These are phyloP conservation scores for Zaprionus inermis DNA, from an alignment of 1,140 invertebrate genomes.

Conservation along the genomic window DNA sequence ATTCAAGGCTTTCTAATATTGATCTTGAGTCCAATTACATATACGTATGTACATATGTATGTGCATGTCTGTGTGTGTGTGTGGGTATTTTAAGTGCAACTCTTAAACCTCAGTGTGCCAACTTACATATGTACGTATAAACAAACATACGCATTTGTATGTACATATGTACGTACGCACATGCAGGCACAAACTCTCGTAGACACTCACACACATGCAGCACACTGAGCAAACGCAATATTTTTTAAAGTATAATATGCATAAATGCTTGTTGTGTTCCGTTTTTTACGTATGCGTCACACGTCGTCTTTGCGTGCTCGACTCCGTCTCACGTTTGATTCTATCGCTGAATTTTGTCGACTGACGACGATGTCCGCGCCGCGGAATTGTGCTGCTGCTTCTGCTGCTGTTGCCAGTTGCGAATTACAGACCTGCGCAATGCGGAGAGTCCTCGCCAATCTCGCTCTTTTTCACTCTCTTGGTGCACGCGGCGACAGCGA, in stretches of 20 bases:
- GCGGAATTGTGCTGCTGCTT: conserved; percentile 33
- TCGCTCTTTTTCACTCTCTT: conserved; percentile 9
- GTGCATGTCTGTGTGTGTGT: neutral
- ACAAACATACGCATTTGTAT: conserved; percentile 7
- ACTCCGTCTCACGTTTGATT: conserved; percentile 60
- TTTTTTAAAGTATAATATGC: conserved; percentile 34
- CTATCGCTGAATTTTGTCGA: conserved; percentile 41
- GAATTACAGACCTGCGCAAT: conserved; percentile 40
- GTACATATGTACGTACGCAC: neutral
- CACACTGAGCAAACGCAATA: conserved; percentile 15
- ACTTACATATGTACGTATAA: neutral
- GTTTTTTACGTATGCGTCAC: conserved; percentile 55
- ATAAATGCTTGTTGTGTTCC: conserved; percentile 32
- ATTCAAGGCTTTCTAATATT: conserved; percentile 4
- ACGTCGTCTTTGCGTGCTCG: conserved; percentile 60
- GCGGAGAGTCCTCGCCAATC: neutral
- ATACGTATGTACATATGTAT: neutral
- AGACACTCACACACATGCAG: neutral
- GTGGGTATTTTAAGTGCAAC: conserved; percentile 3
- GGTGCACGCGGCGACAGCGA: neutral
- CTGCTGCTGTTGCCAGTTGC: conserved; percentile 17
- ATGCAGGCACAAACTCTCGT: neutral
- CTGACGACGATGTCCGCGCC: conserved; percentile 11
- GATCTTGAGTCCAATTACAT: neutral
- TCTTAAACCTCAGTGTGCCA: neutral